Base-by-base conservation (phyloP, 2,888 invertebrate species). In the Machimus atricapillus region DNA sequence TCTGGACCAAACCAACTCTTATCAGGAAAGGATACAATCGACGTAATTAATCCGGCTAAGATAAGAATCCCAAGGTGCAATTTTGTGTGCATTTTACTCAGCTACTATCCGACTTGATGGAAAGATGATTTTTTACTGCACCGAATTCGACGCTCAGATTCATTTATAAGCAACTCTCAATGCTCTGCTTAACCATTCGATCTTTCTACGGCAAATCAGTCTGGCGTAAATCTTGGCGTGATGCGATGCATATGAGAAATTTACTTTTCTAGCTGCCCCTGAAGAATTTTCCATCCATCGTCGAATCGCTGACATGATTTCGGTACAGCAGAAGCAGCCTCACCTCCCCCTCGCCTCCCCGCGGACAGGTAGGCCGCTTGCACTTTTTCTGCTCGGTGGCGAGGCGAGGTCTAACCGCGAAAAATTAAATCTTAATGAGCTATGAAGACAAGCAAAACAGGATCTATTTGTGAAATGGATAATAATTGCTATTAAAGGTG, bases 1-100 rank as follows among this genome's bases (percentile, higher is more conserved):
- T 95, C 95, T 2, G 94, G 94, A 46, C 94, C 93, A 83, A 94
- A 93, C 93, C 93, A 94, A 86, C 81, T 89, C 83, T 66, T 86
- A 46, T 89, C 89, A 9, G 85, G 73, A n/a, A 43, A 87, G 37
- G 87, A n/a, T 7, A 88, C 85, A 14, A 88, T 86, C 40, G 88
- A 87, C 52, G 88, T 88, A 37, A 88, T 85, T 83, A 89, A 73
- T 79, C 87, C 86, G 37, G 83, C 85, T 58, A 88, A 43, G 27
- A 88, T n/a, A 14, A 85, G 12, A 6, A 43, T 40, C 12, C 81
- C 58, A 43, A 82, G 79, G 23, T 34, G 66, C 52, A 86, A 43
- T 73, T 86, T 85, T 66, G 85, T 78, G 23, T 78, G 23, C 88
- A 88, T 88, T 12, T 74, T 86, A 86, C 12, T 73, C 37, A 12